phyloP scores from a whole-genome alignment of 2,888 invertebrate genomes.

The Spatulosminthurus flaviceps region DNA sequence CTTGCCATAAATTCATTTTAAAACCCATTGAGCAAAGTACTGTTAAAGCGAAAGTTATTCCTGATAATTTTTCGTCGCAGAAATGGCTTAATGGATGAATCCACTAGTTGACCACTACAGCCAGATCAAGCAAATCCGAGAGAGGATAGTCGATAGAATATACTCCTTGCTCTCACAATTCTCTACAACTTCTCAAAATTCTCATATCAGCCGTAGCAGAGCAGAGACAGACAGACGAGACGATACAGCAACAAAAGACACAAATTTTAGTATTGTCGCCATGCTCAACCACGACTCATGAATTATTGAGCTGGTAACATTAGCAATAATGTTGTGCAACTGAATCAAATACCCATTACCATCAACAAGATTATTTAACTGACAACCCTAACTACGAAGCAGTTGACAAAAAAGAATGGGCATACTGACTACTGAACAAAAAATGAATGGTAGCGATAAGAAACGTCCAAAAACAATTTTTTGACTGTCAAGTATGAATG shows the following conservation, averaged over 20 bases:
- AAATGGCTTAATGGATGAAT: too few relatives aligned
- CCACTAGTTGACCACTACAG: too few relatives aligned
- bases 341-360: not conserved
- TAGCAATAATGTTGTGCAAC: not conserved
- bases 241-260: not conserved
- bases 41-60: too few relatives aligned
- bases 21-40: too few relatives aligned
- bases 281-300: constrained; percentile 29
- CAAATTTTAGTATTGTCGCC: not conserved
- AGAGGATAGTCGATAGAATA: too few relatives aligned
- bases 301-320: constrained; percentile 27
- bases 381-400: not conserved
- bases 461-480: constrained; percentile 6
- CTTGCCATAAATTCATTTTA: too few relatives aligned
- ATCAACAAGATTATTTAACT: not conserved
- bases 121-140: too few relatives aligned
- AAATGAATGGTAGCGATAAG: not conserved
- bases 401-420: constrained; percentile 24
- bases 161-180: too few relatives aligned
- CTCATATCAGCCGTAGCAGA: not conserved
- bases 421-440: constrained; percentile 8
- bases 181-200: too few relatives aligned
- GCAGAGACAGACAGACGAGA: not conserved
- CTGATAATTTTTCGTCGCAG: too few relatives aligned
- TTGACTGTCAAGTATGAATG: constrained; percentile 38